Conservation (phyloP, 2,113 vertebrate genomes). For the Heterotilapia buettikoferi region DNA sequence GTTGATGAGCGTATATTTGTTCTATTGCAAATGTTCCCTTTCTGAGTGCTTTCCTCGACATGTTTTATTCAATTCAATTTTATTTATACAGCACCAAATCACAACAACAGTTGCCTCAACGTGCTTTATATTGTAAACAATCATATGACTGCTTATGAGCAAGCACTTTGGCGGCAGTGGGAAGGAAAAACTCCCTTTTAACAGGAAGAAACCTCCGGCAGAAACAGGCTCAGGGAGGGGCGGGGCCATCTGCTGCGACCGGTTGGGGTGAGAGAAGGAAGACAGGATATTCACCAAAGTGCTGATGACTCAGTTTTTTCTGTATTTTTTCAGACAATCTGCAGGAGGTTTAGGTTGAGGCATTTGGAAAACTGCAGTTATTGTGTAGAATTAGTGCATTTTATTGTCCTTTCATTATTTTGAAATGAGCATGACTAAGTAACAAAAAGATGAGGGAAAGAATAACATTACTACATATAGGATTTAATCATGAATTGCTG, state of each 20-base stretch:
- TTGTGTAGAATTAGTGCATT: not conserved
- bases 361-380: not conserved
- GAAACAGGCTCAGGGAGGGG: not conserved
- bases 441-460: not conserved
- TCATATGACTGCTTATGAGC: not conserved
- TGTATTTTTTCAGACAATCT: not conserved
- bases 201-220: fast-evolving
- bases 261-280: not conserved
- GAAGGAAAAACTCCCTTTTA: not conserved
- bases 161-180: not conserved
- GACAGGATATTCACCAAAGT: not conserved
- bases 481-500: not conserved
- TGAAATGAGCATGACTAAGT: not conserved
- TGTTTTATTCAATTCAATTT: not conserved
- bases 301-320: not conserved
- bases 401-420: not conserved
- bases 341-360: not conserved
- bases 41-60: not conserved
- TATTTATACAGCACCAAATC: not conserved
- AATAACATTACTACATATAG: not conserved
- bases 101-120: not conserved
- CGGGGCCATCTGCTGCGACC: fast-evolving
- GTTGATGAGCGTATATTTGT: not conserved
- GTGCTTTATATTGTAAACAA: not conserved
- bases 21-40: not conserved